Evolutionary conservation across 2,888 invertebrate species (phyloP).

Genomic region (Aspidapion aeneum): DNA sequence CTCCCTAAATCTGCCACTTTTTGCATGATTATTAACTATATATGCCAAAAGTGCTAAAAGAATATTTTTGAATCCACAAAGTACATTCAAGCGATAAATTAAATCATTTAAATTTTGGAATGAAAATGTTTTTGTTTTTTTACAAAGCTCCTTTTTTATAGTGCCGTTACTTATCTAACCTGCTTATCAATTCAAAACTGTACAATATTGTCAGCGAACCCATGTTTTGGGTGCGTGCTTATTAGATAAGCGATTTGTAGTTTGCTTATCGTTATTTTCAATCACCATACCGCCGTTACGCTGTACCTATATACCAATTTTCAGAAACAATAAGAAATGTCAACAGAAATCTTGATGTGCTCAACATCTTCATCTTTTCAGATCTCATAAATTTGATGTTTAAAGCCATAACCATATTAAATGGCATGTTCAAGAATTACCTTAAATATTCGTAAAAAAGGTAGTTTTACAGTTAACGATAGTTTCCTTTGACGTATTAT

Average conservation of each 20-base stretch:
- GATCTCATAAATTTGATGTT: background rate
- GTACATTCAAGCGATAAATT: too few species aligned
- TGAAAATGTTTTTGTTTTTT: too few species aligned
- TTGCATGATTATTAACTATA: too few species aligned
- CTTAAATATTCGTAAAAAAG: too few species aligned
- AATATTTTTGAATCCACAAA: too few species aligned
- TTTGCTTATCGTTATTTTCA: background rate
- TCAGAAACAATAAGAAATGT: conserved; percentile 25
- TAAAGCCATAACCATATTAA: background rate
- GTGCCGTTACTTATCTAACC: background rate
- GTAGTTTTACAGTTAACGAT: too few species aligned
- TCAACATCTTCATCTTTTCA: conserved; percentile 24
- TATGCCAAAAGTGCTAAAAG: too few species aligned
- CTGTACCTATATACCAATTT: conserved; percentile 11
- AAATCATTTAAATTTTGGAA: too few species aligned
- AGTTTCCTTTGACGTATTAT: too few species aligned
- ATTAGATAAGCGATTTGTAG: background rate
- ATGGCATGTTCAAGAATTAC: background rate
- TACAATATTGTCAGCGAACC: background rate
- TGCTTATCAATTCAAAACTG: background rate
- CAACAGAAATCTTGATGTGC: conserved; percentile 22
- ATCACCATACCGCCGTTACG: background rate
- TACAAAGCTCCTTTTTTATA: too few species aligned
- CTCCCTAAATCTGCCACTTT: too few species aligned
- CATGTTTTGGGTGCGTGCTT: background rate